These are phyloP conservation scores for Iguana delicatissima DNA, from an alignment of 2,797 vertebrate genomes.

Conservation along the genomic window DNA sequence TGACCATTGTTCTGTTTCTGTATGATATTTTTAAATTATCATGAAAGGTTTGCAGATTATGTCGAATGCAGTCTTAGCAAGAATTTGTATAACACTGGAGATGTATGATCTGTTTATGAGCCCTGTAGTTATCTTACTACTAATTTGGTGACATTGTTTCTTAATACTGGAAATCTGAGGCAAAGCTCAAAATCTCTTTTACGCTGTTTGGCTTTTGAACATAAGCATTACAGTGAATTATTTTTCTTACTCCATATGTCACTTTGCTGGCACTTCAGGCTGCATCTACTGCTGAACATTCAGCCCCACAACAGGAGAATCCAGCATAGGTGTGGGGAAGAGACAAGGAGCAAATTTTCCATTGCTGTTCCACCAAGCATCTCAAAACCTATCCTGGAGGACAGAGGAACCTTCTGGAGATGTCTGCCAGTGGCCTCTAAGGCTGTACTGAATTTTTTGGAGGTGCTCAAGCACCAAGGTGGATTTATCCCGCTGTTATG, in stretches of 20 bases:
- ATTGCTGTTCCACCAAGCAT: neutral
- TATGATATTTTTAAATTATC: slow-evolving; percentile 34
- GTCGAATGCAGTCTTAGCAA: neutral
- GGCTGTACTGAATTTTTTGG: neutral
- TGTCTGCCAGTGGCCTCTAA: neutral
- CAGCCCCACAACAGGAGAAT: neutral
- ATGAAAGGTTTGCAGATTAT: neutral
- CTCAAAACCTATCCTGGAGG: neutral
- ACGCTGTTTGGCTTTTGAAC: neutral
- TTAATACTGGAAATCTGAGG: neutral
- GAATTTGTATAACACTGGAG: neutral
- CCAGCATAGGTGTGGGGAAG: neutral
- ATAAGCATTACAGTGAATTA: neutral
- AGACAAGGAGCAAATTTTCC: too few species aligned
- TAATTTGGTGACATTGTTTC: slow-evolving; percentile 26
- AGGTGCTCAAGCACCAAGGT: neutral
- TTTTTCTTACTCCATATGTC: neutral
- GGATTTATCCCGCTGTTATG: slow-evolving; percentile 18
- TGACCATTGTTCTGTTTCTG: neutral
- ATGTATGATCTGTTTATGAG: neutral
- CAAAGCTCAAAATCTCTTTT: neutral
- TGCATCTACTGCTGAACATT: neutral
- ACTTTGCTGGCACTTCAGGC: neutral
- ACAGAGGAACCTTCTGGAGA: neutral
- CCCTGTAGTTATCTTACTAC: neutral